Conservation (phyloP, 1,140 invertebrate genomes). For the Bradysia coprophila region DNA sequence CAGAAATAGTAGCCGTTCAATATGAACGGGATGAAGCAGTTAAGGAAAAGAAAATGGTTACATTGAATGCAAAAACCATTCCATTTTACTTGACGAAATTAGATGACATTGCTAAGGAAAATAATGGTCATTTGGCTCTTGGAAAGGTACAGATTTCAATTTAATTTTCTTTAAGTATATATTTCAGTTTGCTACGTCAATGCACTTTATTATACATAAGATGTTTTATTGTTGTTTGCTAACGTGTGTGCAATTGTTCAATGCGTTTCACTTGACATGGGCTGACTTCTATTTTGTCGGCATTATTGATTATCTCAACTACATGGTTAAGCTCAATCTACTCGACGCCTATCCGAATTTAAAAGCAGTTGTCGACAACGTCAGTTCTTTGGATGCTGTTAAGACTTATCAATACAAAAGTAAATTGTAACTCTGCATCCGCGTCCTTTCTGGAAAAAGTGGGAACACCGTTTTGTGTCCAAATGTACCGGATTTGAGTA, state of each 20-base stretch:
- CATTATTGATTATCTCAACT: conserved; percentile 37
- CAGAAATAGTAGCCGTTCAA: conserved; percentile 28
- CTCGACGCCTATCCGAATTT: conserved; percentile 35
- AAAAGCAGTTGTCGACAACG: conserved; percentile 30
- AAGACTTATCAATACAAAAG: too few relatives aligned
- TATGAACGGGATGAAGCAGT: conserved; percentile 28
- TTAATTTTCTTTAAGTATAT: conserved; percentile 13
- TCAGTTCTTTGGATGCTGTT: conserved; percentile 32
- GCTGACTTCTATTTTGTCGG: conserved; percentile 42
- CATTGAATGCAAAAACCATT: conserved; percentile 27
- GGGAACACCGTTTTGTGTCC: too few relatives aligned
- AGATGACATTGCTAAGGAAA: conserved; percentile 31
- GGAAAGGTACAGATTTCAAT: conserved; percentile 23
- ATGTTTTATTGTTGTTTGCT: too few relatives aligned
- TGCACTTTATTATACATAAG: too few relatives aligned
- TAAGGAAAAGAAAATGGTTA: conserved; percentile 26
- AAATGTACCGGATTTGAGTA: too few relatives aligned
- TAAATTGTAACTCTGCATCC: too few relatives aligned
- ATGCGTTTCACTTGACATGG: conserved; percentile 46
- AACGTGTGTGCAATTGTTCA: too few relatives aligned
- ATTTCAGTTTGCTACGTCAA: too few relatives aligned
- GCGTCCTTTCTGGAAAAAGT: too few relatives aligned
- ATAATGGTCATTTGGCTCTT: conserved; percentile 33
- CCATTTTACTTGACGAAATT: conserved; percentile 38
- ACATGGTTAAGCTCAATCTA: conserved; percentile 31